Percentiles rank a stretch among this genome's conserved stretches.
phyloP scores from a whole-genome alignment of 1,140 invertebrate genomes.

The Drosophila guanche region DNA sequence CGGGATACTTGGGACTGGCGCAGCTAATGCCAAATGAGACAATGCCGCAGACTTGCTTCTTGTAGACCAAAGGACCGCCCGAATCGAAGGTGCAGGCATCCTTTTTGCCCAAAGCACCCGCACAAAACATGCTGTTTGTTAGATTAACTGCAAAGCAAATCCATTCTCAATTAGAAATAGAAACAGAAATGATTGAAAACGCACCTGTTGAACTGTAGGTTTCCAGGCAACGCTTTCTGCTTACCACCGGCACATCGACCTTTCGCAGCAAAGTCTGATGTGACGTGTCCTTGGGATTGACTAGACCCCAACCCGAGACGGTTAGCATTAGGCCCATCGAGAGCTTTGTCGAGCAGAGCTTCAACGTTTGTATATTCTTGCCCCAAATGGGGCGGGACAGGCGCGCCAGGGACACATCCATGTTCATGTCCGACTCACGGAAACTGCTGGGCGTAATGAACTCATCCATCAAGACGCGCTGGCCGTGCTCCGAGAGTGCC shows the following conservation, averaged over 20 bases:
- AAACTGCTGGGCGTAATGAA: conserved; percentile 22
- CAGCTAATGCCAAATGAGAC: conserved; percentile 72
- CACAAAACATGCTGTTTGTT: conserved; percentile 64
- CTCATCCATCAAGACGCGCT: conserved; percentile 11
- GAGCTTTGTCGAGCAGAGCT: conserved; percentile 22
- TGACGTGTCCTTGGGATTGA: not conserved
- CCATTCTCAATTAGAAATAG: not conserved
- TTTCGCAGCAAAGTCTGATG: conserved; percentile 32
- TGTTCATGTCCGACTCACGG: conserved; percentile 29
- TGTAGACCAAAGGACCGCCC: conserved; percentile 59
- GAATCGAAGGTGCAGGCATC: conserved; percentile 73
- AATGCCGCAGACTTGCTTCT: conserved; percentile 57
- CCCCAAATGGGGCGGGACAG: conserved; percentile 23
- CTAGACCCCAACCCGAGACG: conserved; percentile 64
- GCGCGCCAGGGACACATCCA: conserved; percentile 58
- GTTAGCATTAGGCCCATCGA: conserved; percentile 4
- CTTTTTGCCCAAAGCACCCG: conserved; percentile 36
- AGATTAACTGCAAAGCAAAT: conserved; percentile 10
- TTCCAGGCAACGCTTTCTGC: conserved; percentile 17
- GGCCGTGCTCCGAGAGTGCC: conserved; percentile 12
- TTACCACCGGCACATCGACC: conserved; percentile 49
- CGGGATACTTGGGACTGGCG: conserved; percentile 55
- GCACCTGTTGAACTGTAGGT: conserved; percentile 36
- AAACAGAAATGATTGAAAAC: not conserved
- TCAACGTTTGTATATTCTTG: not conserved